These are phyloP conservation scores for Cebidichthys violaceus DNA, from an alignment of 2,113 vertebrate genomes.

Conservation along the genomic window DNA sequence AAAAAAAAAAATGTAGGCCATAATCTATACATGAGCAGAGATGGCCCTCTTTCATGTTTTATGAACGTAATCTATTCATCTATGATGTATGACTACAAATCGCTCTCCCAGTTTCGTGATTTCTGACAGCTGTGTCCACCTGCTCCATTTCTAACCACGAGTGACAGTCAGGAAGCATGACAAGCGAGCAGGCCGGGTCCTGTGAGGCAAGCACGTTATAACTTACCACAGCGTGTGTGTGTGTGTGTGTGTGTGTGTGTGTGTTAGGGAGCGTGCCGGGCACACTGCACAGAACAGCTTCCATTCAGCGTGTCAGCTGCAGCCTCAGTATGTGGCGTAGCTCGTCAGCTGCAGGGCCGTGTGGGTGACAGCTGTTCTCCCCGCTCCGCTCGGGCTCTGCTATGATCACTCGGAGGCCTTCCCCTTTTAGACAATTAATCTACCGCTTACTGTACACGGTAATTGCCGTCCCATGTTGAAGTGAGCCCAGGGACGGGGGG, in stretches of 20 bases:
- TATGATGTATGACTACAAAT: conserved; percentile 67
- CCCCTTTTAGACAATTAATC: conserved; percentile 72
- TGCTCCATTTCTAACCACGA: conserved; percentile 46
- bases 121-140: conserved; percentile 63
- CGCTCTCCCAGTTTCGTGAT: conserved; percentile 14
- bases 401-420: conserved; percentile 50
- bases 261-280: conserved; percentile 32
- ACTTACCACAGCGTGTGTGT: conserved; percentile 19
- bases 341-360: conserved; percentile 73
- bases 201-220: conserved; percentile 24
- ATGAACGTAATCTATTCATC: conserved; percentile 62
- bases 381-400: conserved; percentile 38
- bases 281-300: conserved; percentile 48
- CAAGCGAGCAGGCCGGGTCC: conserved; percentile 28
- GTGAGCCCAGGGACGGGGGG: conserved; percentile 54
- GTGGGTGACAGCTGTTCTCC: conserved; percentile 75
- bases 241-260: conserved; percentile 6
- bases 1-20: background rate
- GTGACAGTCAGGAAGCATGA: conserved; percentile 19
- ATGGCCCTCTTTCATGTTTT: conserved; percentile 51
- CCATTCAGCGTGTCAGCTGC: conserved; percentile 73
- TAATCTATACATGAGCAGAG: conserved; percentile 27
- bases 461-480: conserved; percentile 73
- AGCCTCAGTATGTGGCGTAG: conserved; percentile 68
- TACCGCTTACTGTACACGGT: conserved; percentile 67